These are phyloP conservation scores for Trachurus trachurus DNA, from an alignment of 2,797 vertebrate genomes.

Conservation along the genomic window DNA sequence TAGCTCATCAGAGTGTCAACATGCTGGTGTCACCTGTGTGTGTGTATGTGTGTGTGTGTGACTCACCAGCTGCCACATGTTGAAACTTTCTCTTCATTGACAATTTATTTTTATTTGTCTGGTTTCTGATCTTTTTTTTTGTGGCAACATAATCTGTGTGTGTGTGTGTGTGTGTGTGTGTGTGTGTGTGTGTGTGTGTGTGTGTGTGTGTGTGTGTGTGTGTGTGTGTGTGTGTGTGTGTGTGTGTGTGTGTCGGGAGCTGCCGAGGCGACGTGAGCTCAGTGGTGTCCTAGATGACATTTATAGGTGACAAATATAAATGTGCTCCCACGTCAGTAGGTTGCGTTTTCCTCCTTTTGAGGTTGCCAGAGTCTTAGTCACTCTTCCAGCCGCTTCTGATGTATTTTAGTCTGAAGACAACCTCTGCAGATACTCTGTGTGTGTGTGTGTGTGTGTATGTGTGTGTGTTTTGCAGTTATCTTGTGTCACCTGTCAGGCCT, in stretches of 20 bases:
- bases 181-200: too few species aligned
- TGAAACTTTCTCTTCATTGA: constrained; percentile 12
- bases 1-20: constrained; percentile 19
- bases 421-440: background rate
- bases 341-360: constrained; percentile 38
- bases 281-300: constrained; percentile 41
- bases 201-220: too few species aligned
- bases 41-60: constrained; percentile 18
- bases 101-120: constrained; percentile 13
- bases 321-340: constrained; percentile 51
- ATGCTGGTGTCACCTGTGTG: too few species aligned
- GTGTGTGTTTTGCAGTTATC: background rate
- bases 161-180: too few species aligned
- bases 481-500: background rate
- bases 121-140: constrained; percentile 1
- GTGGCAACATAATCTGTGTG: too few species aligned
- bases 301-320: constrained; percentile 52
- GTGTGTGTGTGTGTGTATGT: too few species aligned
- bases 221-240: too few species aligned
- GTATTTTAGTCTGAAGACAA: constrained; percentile 2
- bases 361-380: constrained; percentile 53
- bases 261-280: too few species aligned
- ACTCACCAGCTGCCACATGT: constrained; percentile 47
- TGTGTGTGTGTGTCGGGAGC: too few species aligned
- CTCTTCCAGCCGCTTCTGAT: constrained; percentile 15